Conservation (phyloP, 1,140 invertebrate species). For the Tenebrio molitor region DNA sequence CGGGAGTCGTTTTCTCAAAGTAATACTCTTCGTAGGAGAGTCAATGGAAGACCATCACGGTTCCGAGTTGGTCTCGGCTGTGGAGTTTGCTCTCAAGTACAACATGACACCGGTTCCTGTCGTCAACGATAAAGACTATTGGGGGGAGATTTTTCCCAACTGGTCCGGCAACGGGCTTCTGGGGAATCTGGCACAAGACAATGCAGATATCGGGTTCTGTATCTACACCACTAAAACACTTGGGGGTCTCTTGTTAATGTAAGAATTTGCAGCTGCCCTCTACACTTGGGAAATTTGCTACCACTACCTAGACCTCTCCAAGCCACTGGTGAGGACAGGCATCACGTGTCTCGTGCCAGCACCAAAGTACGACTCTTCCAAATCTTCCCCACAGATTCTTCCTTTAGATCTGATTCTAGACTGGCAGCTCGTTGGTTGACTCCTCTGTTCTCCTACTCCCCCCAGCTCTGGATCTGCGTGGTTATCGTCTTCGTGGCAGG, state of each 20-base stretch:
- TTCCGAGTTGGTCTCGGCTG: conserved; percentile 64
- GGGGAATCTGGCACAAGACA: conserved; percentile 71
- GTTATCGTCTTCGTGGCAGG: conserved; percentile 48
- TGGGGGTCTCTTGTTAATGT: conserved; percentile 8
- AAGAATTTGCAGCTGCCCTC: conserved; percentile 67
- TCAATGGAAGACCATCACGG: conserved; percentile 62
- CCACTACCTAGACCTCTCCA: conserved; percentile 70
- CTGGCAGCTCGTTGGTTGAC: conserved; percentile 57
- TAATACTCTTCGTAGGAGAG: neutral
- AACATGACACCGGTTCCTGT: conserved; percentile 69
- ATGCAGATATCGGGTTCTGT: conserved; percentile 72
- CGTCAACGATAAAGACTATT: conserved; percentile 68
- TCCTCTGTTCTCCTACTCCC: conserved; percentile 57
- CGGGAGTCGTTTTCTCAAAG: neutral
- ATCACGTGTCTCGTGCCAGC: conserved; percentile 73
- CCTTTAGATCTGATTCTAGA: conserved; percentile 46
- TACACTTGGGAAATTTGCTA: conserved; percentile 74
- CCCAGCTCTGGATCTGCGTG: conserved; percentile 59
- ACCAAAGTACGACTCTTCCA: conserved; percentile 66
- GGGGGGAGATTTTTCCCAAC: conserved; percentile 73
- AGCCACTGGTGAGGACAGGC: conserved; percentile 69
- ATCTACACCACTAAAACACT: conserved; percentile 15
- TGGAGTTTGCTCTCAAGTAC: conserved; percentile 66
- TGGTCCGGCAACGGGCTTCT: conserved; percentile 71
- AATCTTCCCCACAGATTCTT: too few relatives aligned